Evolutionary conservation across 1,140 invertebrate species (phyloP), one percentile per base, ranked within the genome.

Genomic region (Globodera rostochiensis): DNA sequence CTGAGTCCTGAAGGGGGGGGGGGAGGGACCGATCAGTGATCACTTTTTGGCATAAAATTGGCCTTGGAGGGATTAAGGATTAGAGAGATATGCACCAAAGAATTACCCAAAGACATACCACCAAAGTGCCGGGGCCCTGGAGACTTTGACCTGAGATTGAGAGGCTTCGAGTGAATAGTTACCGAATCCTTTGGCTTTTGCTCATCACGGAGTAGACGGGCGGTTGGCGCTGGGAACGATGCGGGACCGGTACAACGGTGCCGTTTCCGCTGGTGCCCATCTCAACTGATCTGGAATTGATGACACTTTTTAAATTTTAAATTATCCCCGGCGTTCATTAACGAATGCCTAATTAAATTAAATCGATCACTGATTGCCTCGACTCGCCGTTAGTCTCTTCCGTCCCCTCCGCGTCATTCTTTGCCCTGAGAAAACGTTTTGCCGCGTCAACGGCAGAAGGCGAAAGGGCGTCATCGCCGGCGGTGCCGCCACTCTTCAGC

Each of bases 401-500:
- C 69, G 69, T 45, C 6, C 11, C 69, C 9, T 13, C 67, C 8
- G 36, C 67, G 8, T 13, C 50, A 13, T 53, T 53, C 50, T 53
- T 4, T 13, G 50, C 11, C 7, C 50, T 53, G 50, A 53, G 7
- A 53, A 13, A 53, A 53, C 11, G 50, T 53, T 53, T 53, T 53
- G 53, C 15, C 53, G 53, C 53, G 9, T 53, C 53, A 11, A 36
- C 36, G 36, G 53, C 53, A 4, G 15, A 15, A 11, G 57, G 57
- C 15, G 57, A 64, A 64, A 64, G 57, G 15, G 15, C 57, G 53
- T 64, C 57, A 19, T 64, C 19, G 57, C 57, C 57, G 25, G 25
- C 69, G 69, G 36, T 36, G 69, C 19, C 69, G 8, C 69, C 69
- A 19, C 25, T 71, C 69, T 71, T 71, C 6, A 71, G 69, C 69